These are phyloP conservation scores for Pristionchus pacificus DNA, from an alignment of 1,140 invertebrate genomes.

Conservation along the genomic window DNA sequence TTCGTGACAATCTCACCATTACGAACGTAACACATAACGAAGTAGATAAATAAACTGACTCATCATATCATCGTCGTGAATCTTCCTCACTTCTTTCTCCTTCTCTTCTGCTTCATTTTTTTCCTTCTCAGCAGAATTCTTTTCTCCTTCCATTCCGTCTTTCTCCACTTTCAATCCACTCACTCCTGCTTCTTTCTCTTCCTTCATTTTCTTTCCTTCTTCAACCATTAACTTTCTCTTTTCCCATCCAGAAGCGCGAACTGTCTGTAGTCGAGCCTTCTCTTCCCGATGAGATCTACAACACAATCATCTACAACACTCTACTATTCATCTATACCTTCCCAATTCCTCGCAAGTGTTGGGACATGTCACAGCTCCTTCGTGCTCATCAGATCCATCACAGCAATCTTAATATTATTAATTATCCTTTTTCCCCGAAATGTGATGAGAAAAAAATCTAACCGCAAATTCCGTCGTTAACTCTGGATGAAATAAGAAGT, in stretches of 20 bases:
- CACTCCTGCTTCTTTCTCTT: slow-evolving; percentile 19
- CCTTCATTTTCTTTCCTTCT: slow-evolving; percentile 65
- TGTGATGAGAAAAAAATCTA: slow-evolving; percentile 46
- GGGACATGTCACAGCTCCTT: slow-evolving; percentile 36
- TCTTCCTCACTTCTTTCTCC: slow-evolving; percentile 63
- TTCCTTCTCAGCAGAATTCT: slow-evolving; percentile 65
- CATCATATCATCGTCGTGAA: slow-evolving; percentile 58
- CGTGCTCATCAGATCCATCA: slow-evolving; percentile 83
- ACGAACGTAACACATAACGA: too few species aligned
- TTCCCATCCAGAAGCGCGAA: slow-evolving; percentile 67
- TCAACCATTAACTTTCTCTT: slow-evolving; percentile 75
- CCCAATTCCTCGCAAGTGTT: slow-evolving; percentile 74
- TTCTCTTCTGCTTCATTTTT: slow-evolving; percentile 67
- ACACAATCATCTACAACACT: neutral
- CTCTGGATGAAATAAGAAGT: slow-evolving; percentile 79
- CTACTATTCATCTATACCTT: neutral
- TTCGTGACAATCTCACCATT: too few species aligned
- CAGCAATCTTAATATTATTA: slow-evolving; percentile 75
- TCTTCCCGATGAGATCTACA: slow-evolving; percentile 67
- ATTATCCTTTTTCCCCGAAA: neutral
- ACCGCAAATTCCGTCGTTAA: slow-evolving; percentile 95
- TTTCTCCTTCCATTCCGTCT: slow-evolving; percentile 46
- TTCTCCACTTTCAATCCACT: slow-evolving; percentile 30
- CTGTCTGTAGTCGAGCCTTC: slow-evolving; percentile 15
- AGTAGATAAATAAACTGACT: too few species aligned